phyloP scores from a whole-genome alignment of 1,140 invertebrate genomes.

The Marisa cornuarietis region DNA sequence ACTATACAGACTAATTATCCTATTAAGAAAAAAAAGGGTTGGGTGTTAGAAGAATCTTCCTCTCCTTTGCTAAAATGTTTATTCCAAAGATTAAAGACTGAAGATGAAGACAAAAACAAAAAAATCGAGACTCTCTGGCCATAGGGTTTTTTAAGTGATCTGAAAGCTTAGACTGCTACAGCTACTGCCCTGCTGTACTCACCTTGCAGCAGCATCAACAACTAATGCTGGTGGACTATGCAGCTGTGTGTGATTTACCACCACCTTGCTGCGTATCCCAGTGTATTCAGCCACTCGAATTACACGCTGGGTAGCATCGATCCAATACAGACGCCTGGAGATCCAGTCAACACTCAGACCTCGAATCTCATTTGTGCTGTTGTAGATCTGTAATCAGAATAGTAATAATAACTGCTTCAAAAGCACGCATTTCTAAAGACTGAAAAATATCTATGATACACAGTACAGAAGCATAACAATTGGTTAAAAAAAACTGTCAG shows the following conservation, averaged over 20 bases:
- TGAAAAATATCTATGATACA: too few species aligned
- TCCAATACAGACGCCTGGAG: conserved; percentile 94
- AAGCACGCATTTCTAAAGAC: too few species aligned
- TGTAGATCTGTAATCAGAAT: background rate
- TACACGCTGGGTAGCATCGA: conserved; percentile 87
- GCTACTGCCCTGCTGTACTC: conserved; percentile 37
- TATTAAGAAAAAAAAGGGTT: too few species aligned
- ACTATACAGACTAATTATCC: too few species aligned
- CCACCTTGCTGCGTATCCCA: conserved; percentile 74
- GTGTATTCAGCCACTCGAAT: conserved; percentile 84
- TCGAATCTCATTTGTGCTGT: conserved; percentile 71
- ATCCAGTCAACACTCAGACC: conserved; percentile 97
- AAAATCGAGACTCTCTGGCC: background rate
- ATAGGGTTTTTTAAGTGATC: background rate
- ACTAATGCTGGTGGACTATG: conserved; percentile 93
- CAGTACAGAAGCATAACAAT: too few species aligned
- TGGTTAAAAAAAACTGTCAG: too few species aligned
- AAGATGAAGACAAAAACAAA: background rate
- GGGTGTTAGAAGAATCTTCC: too few species aligned
- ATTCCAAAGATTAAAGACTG: background rate
- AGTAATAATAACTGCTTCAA: too few species aligned
- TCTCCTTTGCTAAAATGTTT: background rate
- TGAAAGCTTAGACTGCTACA: background rate
- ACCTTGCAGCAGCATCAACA: conserved; percentile 82
- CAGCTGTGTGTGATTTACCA: conserved; percentile 85